Evolutionary conservation across 30 jellyfish, hydroid and myxozoan species (phyloP).

Genomic region (Hydra vulgaris): DNA sequence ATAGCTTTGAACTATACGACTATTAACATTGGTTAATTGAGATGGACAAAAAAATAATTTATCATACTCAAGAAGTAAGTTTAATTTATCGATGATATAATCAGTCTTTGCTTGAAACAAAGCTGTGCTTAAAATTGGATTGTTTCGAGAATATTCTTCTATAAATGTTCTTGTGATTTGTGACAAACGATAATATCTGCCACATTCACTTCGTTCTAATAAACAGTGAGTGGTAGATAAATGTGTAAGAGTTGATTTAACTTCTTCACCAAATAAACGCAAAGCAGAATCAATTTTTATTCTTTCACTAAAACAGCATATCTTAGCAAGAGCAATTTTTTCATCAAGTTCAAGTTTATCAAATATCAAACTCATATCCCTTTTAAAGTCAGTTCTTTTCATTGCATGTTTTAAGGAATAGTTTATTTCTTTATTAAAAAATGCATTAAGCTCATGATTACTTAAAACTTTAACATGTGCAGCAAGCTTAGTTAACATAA

Average conservation of each 20-base stretch:
- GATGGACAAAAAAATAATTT: background rate
- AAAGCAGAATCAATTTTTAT: background rate
- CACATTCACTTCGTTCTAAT: background rate
- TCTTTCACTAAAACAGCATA: conserved; percentile 16
- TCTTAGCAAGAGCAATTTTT: background rate
- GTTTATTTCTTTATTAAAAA: background rate
- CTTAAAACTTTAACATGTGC: conserved; percentile 9
- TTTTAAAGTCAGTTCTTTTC: background rate
- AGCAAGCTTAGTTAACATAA: conserved; percentile 10
- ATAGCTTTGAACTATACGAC: background rate
- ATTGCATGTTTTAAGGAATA: background rate
- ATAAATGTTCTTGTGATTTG: conserved; percentile 7
- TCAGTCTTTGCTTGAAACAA: background rate
- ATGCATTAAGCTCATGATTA: background rate
- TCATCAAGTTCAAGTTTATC: conserved; percentile 17
- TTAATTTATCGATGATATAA: background rate
- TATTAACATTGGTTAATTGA: background rate
- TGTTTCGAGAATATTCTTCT: background rate
- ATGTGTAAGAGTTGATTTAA: background rate
- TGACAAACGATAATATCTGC: background rate
- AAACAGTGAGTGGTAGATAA: conserved; percentile 16
- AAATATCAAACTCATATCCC: conserved; percentile 18
- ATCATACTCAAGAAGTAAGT: background rate
- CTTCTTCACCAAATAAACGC: background rate
- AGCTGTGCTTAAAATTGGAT: background rate